Conservation (phyloP, 2,888 invertebrate genomes). For the Eupithecia subfuscata region DNA sequence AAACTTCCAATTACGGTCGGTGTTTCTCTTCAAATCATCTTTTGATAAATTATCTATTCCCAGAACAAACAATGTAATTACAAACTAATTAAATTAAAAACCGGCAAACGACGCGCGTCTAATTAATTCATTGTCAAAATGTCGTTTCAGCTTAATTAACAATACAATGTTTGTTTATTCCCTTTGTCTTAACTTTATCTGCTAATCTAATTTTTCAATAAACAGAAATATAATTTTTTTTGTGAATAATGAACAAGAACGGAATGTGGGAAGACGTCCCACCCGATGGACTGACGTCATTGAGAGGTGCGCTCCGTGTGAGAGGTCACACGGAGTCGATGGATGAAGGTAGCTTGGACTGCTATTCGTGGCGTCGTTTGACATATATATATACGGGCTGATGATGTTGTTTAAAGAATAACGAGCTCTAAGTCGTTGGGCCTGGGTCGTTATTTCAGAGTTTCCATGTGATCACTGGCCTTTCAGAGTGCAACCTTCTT, state of each 20-base stretch:
- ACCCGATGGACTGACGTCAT: not conserved
- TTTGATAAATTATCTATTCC: slow-evolving; percentile 4
- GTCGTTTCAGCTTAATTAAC: slow-evolving; percentile 27
- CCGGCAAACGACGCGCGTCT: slow-evolving; percentile 25
- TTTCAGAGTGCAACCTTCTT: too few species aligned
- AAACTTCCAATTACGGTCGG: not conserved
- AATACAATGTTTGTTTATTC: slow-evolving; percentile 34
- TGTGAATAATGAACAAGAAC: not conserved
- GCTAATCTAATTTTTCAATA: not conserved
- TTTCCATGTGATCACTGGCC: too few species aligned
- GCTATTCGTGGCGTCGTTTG: too few species aligned
- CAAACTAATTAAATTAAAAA: slow-evolving; percentile 36
- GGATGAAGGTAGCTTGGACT: too few species aligned
- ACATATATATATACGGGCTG: too few species aligned
- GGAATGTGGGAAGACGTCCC: not conserved
- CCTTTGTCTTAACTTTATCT: slow-evolving; percentile 37
- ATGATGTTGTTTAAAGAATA: too few species aligned
- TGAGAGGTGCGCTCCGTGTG: too few species aligned
- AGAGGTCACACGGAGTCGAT: too few species aligned
- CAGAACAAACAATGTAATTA: slow-evolving; percentile 18
- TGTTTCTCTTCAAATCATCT: not conserved
- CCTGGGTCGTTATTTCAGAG: too few species aligned
- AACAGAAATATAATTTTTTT: too few species aligned
- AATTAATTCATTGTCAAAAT: slow-evolving; percentile 54
- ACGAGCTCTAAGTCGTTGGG: too few species aligned